Base-by-base conservation (phyloP, 2,888 invertebrate genomes). In the Tiliacea aurago region DNA sequence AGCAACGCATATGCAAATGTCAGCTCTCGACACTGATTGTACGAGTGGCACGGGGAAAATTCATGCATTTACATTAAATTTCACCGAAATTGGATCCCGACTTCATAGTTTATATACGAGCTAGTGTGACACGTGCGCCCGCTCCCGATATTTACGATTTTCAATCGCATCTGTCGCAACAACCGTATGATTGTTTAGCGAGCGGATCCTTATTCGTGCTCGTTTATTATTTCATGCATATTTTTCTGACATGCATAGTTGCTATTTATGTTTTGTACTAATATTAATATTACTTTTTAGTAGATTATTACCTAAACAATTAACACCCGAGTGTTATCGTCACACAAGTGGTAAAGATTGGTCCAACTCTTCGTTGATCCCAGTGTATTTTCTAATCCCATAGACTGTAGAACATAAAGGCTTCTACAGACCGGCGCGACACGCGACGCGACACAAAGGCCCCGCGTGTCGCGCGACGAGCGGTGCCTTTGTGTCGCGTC, bases 51-150 rank as follows among this genome's bases (percentile, higher is more conserved):
- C 92, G 90, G 92, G 93, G 93, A 95, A 95, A 95, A 96, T 95
- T 95, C 95, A 95, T 95, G 94, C 94, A 95, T 96, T 95, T 94
- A 95, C 96, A 95, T 96, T 95, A 96, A 95, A 95, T 95, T 95
- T 94, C 92, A 91, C 92, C 91, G 93, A 94, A 95, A 95, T 95
- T 94, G 94, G 93, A 95, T 94, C 92, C 91, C 90, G 91, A 90
- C 90, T 91, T 90, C 90, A 92, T 93, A 94, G 93, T 94, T 94
- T 94, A 94, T 94, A 91, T 93, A 93, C 91, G 91, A 91, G 90
- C 89, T 89, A 89, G 89, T 91, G 92, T 93, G 93, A 93, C 94
- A 94, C 93, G 92, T 90, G 92, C 87, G 90, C 88, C 87, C 71
- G 87, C 86, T 88, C 84, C 88, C 91, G 91, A 94, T 95, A 94